phyloP scores from a whole-genome alignment of 2,888 invertebrate species.

The Tetranychus piercei region DNA sequence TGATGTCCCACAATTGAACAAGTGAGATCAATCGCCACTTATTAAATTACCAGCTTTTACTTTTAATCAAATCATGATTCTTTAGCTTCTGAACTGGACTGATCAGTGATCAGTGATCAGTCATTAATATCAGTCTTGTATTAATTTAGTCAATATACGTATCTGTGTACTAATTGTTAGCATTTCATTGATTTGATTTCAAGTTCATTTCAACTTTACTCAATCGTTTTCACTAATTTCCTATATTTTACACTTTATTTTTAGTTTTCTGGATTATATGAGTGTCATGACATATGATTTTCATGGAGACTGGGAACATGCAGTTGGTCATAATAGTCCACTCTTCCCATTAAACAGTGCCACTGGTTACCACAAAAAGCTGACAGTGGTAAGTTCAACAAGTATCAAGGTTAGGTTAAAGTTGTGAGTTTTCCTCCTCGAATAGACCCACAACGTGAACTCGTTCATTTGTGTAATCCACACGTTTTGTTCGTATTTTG shows the following conservation, averaged over 20 bases:
- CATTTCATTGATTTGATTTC: too few relatives aligned
- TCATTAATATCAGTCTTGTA: too few relatives aligned
- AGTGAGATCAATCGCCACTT: conserved; percentile 39
- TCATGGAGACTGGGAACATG: conserved; percentile 83
- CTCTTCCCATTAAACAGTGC: conserved; percentile 70
- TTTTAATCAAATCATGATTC: conserved; percentile 8
- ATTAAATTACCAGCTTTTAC: background rate
- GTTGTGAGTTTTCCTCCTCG: background rate
- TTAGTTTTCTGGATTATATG: conserved; percentile 53
- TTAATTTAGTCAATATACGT: too few relatives aligned
- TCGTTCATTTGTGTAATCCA: too few relatives aligned
- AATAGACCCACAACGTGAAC: background rate
- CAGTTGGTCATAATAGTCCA: conserved; percentile 80
- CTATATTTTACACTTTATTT: background rate
- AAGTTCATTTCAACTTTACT: too few relatives aligned
- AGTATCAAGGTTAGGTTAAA: conserved; percentile 1
- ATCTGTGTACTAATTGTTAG: too few relatives aligned
- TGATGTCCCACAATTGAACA: conserved; percentile 78
- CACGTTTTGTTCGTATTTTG: background rate
- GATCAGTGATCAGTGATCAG: too few relatives aligned
- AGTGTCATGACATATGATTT: conserved; percentile 91
- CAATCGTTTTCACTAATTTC: background rate
- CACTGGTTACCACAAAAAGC: conserved; percentile 73
- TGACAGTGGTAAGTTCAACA: conserved; percentile 55
- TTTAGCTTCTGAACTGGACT: background rate